Evolutionary conservation across 2,797 vertebrate genomes (phyloP).

Genomic region (Etheostoma perlongum): DNA sequence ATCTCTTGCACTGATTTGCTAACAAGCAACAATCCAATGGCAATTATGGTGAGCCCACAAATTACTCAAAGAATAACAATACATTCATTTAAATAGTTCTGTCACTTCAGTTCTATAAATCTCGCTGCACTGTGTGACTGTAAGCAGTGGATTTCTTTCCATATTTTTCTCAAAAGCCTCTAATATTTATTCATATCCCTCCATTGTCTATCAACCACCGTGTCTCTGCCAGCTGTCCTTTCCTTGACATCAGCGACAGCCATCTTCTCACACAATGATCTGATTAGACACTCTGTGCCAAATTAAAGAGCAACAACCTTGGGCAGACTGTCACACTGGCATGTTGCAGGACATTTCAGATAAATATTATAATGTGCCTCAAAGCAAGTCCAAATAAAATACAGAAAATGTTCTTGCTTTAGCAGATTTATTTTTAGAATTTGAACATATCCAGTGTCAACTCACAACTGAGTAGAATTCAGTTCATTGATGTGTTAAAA

Average conservation of each 20-base stretch:
- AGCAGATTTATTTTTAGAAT: neutral
- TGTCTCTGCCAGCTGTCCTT: slow-evolving; percentile 67
- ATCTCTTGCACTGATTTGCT: slow-evolving; percentile 1
- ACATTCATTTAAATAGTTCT: neutral
- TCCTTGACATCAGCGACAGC: slow-evolving; percentile 68
- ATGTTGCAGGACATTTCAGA: slow-evolving; percentile 55
- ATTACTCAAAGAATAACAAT: neutral
- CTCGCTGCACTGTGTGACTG: neutral
- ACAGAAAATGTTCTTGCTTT: neutral
- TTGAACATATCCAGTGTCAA: neutral
- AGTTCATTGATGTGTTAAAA: neutral
- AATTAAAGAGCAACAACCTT: slow-evolving; percentile 78
- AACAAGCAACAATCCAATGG: neutral
- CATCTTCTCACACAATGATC: slow-evolving; percentile 73
- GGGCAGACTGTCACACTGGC: slow-evolving; percentile 57
- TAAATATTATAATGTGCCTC: slow-evolving; percentile 38
- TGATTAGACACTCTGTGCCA: slow-evolving; percentile 75
- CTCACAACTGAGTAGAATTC: neutral
- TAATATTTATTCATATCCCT: slow-evolving; percentile 46
- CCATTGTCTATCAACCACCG: slow-evolving; percentile 52
- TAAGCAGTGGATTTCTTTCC: neutral
- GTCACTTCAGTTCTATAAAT: neutral
- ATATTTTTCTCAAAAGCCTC: slow-evolving; percentile 29
- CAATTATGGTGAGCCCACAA: neutral
- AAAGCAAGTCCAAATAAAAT: slow-evolving; percentile 24